Base-by-base conservation (phyloP, 2,888 invertebrate species). In the Chorisops tibialis region DNA sequence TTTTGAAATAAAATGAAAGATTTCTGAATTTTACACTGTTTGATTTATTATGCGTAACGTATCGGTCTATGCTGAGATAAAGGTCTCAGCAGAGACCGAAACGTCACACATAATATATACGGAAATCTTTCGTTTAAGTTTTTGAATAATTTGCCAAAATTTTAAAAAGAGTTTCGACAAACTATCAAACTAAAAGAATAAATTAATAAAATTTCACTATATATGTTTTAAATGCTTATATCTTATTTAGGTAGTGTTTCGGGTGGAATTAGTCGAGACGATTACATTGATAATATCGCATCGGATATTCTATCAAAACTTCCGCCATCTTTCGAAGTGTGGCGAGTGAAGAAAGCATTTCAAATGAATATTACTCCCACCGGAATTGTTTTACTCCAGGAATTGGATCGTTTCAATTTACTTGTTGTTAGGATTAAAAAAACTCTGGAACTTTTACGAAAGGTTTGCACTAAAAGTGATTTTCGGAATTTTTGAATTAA, bases 391-490 rank as follows among this genome's bases (percentile, higher is more conserved):
- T 78, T 96, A 52, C 81, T 95, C 56, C 95, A 96, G 80, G 92
- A 96, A 75, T 76, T 96, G 39, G 93, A 95, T 71, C 83, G 93
- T 64, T 94, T 94, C 76, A 96, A 96, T 77, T 81, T 82, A 18
- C 82, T 96, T 0, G 86, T 93, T 56, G 73, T 74, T 11, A 82
- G 82, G 56, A 93, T 96, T 83, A 80, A 79, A 14, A 80, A 77
- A 62, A 90, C 90, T 0, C 80, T 96, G 41, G 79, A 83, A 3
- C 83, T 90, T 52, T 80, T 96, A 11, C 83, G 87, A 71, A 89
- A 89, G 75, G 77, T 74, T 47, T 14, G 16, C 5, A 41, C 48
- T 48, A 47, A 21, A 74, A 79, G 74, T 30, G 4, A 18, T 47
- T 18, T 38, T 3, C 7, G 51, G 50, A 39, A 47, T 24, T 45